Evolutionary conservation across 2,797 vertebrate genomes (phyloP).

Genomic region (Argyrosomus regius): DNA sequence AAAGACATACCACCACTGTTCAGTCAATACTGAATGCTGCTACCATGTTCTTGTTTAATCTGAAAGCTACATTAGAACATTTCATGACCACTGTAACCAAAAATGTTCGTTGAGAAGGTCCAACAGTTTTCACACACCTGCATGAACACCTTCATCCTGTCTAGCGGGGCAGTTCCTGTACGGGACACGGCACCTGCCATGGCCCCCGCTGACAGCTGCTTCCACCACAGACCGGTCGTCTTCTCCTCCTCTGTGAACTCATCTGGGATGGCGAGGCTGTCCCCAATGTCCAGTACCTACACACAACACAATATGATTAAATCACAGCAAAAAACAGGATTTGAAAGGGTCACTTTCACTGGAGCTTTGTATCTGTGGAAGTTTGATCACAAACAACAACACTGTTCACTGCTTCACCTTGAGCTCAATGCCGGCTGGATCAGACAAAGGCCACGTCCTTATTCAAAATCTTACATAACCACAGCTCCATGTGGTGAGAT

Average conservation of each 20-base stretch:
- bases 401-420: conserved; percentile 1
- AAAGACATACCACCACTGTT: background rate
- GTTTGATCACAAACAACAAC: background rate
- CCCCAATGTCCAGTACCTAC: conserved; percentile 95
- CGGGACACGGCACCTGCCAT: conserved; percentile 93
- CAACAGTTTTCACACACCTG: conserved; percentile 83
- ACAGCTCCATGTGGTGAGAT: conserved; percentile 7
- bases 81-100: background rate
- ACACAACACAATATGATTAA: background rate
- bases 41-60: background rate
- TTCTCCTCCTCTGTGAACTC: conserved; percentile 97
- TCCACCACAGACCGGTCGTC: conserved; percentile 93
- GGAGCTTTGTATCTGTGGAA: background rate
- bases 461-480: conserved; percentile 50
- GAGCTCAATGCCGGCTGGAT: conserved; percentile 3
- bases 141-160: conserved; percentile 97
- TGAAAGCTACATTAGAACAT: background rate
- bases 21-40: background rate
- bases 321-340: conserved; percentile 2
- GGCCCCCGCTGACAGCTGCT: conserved; percentile 91
- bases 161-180: conserved; percentile 93
- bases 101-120: background rate
- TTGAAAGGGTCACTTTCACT: background rate
- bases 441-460: background rate
- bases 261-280: conserved; percentile 93